A percentile compares a stretch with the other conserved stretches of the same genome.
These are phyloP conservation scores for Chaenodraco wilsoni DNA, from an alignment of 2,797 vertebrate genomes.

Conservation along the genomic window DNA sequence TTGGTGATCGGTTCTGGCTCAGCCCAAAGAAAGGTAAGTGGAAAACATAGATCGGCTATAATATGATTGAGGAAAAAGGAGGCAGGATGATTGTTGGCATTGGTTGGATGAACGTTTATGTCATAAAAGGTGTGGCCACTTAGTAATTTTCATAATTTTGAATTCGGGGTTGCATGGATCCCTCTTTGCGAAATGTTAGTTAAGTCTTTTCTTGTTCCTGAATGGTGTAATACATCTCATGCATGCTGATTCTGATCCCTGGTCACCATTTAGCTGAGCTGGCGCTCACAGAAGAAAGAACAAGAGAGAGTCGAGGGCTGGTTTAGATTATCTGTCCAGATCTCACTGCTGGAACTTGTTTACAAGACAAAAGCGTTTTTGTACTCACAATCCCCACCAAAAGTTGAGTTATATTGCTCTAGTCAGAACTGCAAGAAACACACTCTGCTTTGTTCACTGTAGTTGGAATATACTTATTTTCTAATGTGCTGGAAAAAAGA, in stretches of 20 bases:
- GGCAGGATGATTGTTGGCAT: neutral
- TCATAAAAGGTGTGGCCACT: conserved; percentile 47
- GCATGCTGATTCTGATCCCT: conserved; percentile 58
- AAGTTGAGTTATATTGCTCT: conserved; percentile 55
- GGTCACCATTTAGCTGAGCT: conserved; percentile 55
- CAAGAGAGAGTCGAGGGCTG: conserved; percentile 64
- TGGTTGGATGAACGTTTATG: conserved; percentile 36
- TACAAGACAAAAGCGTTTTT: conserved; percentile 71
- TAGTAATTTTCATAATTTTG: neutral
- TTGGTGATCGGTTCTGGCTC: conserved; percentile 87
- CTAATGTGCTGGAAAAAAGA: conserved; percentile 6
- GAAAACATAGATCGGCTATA: neutral
- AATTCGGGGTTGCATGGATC: conserved; percentile 1
- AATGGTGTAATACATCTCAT: conserved; percentile 39
- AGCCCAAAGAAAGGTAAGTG: conserved; percentile 85
- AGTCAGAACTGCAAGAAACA: conserved; percentile 18
- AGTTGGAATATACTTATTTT: neutral
- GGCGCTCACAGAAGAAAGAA: conserved; percentile 54
- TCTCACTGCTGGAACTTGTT: conserved; percentile 79
- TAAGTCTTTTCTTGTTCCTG: conserved; percentile 32
- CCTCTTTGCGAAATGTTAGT: conserved; percentile 26
- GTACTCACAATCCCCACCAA: conserved; percentile 52
- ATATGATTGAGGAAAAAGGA: neutral
- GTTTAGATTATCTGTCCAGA: conserved; percentile 76
- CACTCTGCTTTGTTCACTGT: conserved; percentile 8